Evolutionary conservation across 2,113 vertebrate genomes (phyloP), one percentile per base, ranked within the genome.

Genomic region (Butorides virescens): DNA sequence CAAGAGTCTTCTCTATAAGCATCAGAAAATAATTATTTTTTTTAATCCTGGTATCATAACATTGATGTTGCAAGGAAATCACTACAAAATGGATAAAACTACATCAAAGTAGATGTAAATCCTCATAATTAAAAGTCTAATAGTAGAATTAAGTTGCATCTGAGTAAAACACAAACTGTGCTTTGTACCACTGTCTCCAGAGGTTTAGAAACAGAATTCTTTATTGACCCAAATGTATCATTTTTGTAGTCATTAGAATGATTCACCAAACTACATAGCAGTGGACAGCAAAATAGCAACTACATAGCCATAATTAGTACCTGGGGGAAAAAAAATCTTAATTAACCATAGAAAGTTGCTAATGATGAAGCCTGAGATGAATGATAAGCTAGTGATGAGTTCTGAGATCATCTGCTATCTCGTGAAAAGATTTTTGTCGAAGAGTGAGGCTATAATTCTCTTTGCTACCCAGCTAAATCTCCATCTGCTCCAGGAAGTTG

Each of bases 151-250:
- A 71, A 46, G 26, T 81, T 84, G 52, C 27, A 21, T 89, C n/a
- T 71, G 37, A 84, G n/a, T 65, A 81, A 75, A 91, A 63, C 23
- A 46, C 42, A 71, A 78, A 21, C 47, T 74, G 8, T 25, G 89
- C 13, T 15, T 67, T 70, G 30, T 56, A 63, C 81, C 27, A 1
- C 32, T 77, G 44, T 75, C 73, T 94, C 67, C 52, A 75, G 65
- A 91, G 73, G 53, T 84, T 92, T 75, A 55, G 68, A 77, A 84
- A 65, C 73, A 89, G 34, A 83, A 53, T 84, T 91, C 23, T 65
- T 44, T 84, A 65, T 53, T 39, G 70, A 75, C 77, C 52, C 70
- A 78, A 55, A 42, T 78, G 61, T 80, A 71, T 88, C 1, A 16
- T 67, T 80, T 95, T 70, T 81, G 3, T 86, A 94, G 84, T 75